Evolutionary conservation across 2,888 invertebrate species (phyloP).

Genomic region (Melanchra persicariae): DNA sequence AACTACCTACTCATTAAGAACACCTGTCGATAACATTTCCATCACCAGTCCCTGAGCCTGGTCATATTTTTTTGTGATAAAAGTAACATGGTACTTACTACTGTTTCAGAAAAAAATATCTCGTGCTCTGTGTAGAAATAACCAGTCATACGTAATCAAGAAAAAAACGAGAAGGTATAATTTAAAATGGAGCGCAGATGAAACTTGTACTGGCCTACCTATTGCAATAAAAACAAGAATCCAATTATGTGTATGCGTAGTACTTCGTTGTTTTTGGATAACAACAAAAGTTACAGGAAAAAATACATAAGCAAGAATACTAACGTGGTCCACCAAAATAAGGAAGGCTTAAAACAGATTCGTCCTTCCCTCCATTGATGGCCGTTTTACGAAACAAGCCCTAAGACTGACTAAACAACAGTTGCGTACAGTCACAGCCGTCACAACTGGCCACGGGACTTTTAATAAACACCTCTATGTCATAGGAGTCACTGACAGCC

Average conservation of each 20-base stretch:
- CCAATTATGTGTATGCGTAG: neutral
- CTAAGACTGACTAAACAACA: too few species aligned
- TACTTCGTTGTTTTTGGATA: neutral
- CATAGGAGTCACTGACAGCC: too few species aligned
- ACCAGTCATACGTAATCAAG: conserved; percentile 1
- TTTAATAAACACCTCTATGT: too few species aligned
- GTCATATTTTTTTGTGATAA: conserved; percentile 34
- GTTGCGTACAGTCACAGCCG: too few species aligned
- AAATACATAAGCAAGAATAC: neutral
- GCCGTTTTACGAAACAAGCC: too few species aligned
- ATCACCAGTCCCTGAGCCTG: neutral
- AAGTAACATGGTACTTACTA: conserved; percentile 18
- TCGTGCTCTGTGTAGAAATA: conserved; percentile 10
- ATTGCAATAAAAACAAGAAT: neutral
- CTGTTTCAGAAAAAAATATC: conserved; percentile 30
- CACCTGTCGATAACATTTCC: conserved; percentile 14
- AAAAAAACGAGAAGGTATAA: conserved; percentile 27
- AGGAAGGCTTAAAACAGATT: too few species aligned
- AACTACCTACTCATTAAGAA: conserved; percentile 12
- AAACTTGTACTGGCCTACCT: conserved; percentile 6
- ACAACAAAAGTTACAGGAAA: neutral
- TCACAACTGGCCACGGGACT: too few species aligned
- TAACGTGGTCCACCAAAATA: neutral
- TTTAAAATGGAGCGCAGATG: conserved; percentile 41
- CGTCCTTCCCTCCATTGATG: too few species aligned